phyloP scores from a whole-genome alignment of 1,140 invertebrate species.

The Stegodyphus mimosarum region DNA sequence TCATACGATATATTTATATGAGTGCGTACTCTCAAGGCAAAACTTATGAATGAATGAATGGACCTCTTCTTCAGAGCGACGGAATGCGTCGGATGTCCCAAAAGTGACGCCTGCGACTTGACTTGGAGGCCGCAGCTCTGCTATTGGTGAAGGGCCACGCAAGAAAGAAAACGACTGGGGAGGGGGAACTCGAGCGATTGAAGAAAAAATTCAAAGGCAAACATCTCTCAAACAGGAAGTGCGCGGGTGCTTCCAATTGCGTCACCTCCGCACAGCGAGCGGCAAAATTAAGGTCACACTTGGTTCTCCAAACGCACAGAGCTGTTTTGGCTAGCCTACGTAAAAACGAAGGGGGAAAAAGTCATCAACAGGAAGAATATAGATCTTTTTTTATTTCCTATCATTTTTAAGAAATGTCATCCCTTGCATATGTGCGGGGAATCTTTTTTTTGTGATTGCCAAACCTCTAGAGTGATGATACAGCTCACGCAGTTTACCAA shows the following conservation, averaged over 20 bases:
- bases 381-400: neutral
- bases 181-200: too few relatives aligned
- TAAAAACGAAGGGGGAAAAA: neutral
- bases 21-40: too few relatives aligned
- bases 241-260: neutral
- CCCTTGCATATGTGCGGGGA: neutral
- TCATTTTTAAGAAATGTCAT: neutral
- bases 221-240: neutral
- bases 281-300: neutral
- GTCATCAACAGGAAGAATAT: neutral
- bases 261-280: neutral
- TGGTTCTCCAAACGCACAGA: neutral
- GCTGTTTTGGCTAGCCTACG: neutral
- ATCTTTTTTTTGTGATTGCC: neutral
- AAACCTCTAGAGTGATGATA: neutral
- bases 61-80: too few relatives aligned
- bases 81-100: too few relatives aligned
- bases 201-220: neutral
- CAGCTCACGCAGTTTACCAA: too few relatives aligned
- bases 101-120: too few relatives aligned
- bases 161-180: too few relatives aligned
- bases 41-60: too few relatives aligned
- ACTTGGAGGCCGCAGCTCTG: too few relatives aligned
- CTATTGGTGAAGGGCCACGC: too few relatives aligned
- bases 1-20: too few relatives aligned